Evolutionary conservation across 2,888 invertebrate genomes (phyloP).

Genomic region (Eupithecia vulgata): DNA sequence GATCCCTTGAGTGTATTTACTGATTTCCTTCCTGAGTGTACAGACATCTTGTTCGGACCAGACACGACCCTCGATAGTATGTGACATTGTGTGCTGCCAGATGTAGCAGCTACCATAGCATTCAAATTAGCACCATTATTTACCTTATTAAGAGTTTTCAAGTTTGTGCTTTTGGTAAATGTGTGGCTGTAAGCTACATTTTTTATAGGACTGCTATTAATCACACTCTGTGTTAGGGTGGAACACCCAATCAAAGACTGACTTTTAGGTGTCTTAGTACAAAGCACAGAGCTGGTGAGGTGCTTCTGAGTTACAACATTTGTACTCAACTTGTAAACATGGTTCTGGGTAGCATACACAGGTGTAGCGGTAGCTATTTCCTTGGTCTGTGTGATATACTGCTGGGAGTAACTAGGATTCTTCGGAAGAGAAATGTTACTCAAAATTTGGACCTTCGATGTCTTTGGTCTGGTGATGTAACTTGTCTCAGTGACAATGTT

Average conservation of each 20-base stretch:
- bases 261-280: slow-evolving; percentile 71
- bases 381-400: slow-evolving; percentile 70
- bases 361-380: slow-evolving; percentile 67
- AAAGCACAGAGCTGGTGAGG: slow-evolving; percentile 73
- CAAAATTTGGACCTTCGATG: slow-evolving; percentile 80
- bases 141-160: slow-evolving; percentile 72
- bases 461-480: slow-evolving; percentile 69
- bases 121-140: slow-evolving; percentile 81
- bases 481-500: slow-evolving; percentile 75
- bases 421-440: slow-evolving; percentile 80
- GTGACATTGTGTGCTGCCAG: slow-evolving; percentile 77
- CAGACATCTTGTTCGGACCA: slow-evolving; percentile 79
- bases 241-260: slow-evolving; percentile 76
- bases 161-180: slow-evolving; percentile 73
- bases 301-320: slow-evolving; percentile 72
- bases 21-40: slow-evolving; percentile 76
- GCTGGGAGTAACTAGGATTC: slow-evolving; percentile 71
- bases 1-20: slow-evolving; percentile 72
- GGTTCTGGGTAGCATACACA: slow-evolving; percentile 74
- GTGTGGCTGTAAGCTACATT: slow-evolving; percentile 75
- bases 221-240: slow-evolving; percentile 66
- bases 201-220: slow-evolving; percentile 74
- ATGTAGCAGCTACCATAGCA: slow-evolving; percentile 72
- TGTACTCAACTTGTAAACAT: slow-evolving; percentile 75
- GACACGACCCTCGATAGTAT: slow-evolving; percentile 78